Base-by-base conservation (phyloP, 2,888 invertebrate genomes). In the Pterobdella sp. region DNA sequence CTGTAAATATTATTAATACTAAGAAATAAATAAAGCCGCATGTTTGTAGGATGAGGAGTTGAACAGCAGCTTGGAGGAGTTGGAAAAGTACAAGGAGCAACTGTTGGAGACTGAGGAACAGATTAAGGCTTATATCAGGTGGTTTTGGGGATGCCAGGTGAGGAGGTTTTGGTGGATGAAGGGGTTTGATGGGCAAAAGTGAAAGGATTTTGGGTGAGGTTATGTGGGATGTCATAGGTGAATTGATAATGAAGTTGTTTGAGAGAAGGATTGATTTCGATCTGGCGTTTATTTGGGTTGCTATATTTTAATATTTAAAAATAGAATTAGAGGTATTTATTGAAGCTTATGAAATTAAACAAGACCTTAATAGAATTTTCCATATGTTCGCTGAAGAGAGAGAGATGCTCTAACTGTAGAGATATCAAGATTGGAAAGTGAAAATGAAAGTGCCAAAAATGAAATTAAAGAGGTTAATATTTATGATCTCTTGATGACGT, bases 41-140 rank as follows among this genome's bases (percentile, higher is more conserved):
- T n/a, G n/a, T n/a, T n/a, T n/a, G n/a, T 76, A 84, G 85, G 98
- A 99, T 83, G 98, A 99, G 84, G 98, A 99, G 85, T 97, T 99
- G 82, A 97, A 96, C 85, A 93, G 94, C 82, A 94, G 95, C 82
- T 93, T 94, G 76, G 96, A 97, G 85, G 89, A 92, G 81, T 92
- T 95, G 35, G 97, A 98, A 86, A 94, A 95, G 83, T 88, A 72
- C 56, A 74, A 75, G 36, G 95, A 97, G 78, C 97, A 99, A 86
- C 92, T 97, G 87, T 87, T 94, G 85, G 96, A 97, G 82, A 95
- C 97, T 83, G 97, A 98, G 82, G 85, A 88, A 81, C 81, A 88
- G 76, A 87, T 88, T 76, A 84, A 85, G 22, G 84, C 86, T 65
- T 86, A 86, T 31, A 88, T 95, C 77, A 89, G 92, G 60, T 56